Evolutionary conservation across 1,140 invertebrate genomes (phyloP).

Genomic region (Cyrtorhinus lividipennis): DNA sequence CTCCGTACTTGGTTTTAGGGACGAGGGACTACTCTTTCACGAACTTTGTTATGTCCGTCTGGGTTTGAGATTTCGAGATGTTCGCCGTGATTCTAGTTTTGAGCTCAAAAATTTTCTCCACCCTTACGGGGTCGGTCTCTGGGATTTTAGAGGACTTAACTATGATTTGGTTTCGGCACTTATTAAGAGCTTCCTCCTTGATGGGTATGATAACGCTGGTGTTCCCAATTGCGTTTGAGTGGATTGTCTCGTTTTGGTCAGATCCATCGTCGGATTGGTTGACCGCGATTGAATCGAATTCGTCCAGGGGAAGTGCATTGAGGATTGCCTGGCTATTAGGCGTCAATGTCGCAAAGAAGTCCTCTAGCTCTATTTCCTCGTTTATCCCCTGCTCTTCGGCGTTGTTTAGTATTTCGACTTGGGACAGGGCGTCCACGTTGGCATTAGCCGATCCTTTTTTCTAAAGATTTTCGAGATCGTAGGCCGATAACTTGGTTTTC

Average conservation of each 20-base stretch:
- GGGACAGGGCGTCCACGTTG: constrained; percentile 1
- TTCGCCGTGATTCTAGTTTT: no score
- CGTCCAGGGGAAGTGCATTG: background rate
- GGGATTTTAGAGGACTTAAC: background rate
- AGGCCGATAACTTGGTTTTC: constrained; percentile 3
- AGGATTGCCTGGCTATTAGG: background rate
- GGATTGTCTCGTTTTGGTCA: background rate
- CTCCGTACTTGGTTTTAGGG: no score
- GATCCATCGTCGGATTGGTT: background rate
- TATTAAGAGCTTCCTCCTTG: background rate
- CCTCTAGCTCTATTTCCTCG: background rate
- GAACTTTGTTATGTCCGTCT: no score
- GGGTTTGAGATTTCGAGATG: no score
- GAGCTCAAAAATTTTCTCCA: background rate
- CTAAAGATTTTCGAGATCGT: constrained; percentile 2
- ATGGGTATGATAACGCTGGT: background rate
- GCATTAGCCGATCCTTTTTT: constrained; percentile 3
- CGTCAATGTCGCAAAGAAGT: background rate
- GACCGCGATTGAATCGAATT: background rate
- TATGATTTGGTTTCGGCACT: background rate
- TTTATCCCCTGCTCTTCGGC: background rate
- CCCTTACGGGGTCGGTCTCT: background rate
- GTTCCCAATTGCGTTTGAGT: background rate
- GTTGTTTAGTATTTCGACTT: background rate
- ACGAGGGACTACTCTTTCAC: no score